Evolutionary conservation across 2,113 vertebrate species (phyloP).

Genomic region (Probosciger aterrimus): DNA sequence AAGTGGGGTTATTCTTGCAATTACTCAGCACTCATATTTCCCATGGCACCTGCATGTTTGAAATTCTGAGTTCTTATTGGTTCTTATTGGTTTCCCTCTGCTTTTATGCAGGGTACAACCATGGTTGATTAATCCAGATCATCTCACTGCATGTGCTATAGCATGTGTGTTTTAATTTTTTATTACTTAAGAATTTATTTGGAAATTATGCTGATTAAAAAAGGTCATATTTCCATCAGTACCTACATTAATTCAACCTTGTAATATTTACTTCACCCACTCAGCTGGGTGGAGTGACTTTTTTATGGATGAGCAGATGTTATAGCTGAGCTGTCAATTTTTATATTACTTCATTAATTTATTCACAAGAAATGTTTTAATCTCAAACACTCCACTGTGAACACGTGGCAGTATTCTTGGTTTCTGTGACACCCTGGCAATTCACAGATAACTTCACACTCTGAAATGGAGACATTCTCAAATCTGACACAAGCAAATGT

Average conservation of each 20-base stretch:
- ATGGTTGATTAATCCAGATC: background rate
- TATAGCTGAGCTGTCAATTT: slow-evolving; percentile 51
- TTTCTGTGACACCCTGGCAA: background rate
- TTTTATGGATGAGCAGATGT: slow-evolving; percentile 36
- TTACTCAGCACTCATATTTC: background rate
- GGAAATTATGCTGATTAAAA: slow-evolving; percentile 26
- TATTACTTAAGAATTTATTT: slow-evolving; percentile 41
- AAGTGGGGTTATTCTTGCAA: background rate
- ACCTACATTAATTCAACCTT: slow-evolving; percentile 13
- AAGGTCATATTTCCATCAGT: slow-evolving; percentile 46
- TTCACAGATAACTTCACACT: background rate
- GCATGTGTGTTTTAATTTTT: background rate
- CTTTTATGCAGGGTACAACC: background rate
- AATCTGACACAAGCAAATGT: background rate
- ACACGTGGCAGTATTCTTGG: background rate
- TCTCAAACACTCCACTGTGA: background rate
- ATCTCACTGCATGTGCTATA: background rate
- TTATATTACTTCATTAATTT: slow-evolving; percentile 45
- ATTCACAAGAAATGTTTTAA: slow-evolving; percentile 7
- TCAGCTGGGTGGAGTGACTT: slow-evolving; percentile 54
- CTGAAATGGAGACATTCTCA: background rate
- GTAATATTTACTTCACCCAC: slow-evolving; percentile 48
- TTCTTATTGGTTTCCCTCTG: background rate
- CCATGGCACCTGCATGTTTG: background rate
- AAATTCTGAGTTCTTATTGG: background rate